phyloP scores from a whole-genome alignment of 2,797 vertebrate species.

The Cottoperca gobio region DNA sequence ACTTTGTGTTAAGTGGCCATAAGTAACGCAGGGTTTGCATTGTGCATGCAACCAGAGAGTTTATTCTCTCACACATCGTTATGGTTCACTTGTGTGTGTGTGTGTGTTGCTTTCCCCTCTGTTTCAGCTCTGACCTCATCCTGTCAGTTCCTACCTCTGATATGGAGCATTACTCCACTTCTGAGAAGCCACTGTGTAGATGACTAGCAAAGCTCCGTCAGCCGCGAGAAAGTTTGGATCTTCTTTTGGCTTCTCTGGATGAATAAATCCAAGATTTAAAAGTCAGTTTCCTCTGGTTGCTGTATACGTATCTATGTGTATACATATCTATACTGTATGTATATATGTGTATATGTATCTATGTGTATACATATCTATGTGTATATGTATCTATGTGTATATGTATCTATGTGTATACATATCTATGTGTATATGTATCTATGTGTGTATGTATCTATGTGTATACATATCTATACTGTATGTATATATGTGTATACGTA shows the following conservation, averaged over 20 bases:
- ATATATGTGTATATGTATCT: too few species aligned
- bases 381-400: too few species aligned
- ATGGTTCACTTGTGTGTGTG: slow-evolving; percentile 33
- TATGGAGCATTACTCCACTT: slow-evolving; percentile 33
- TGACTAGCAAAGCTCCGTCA: slow-evolving; percentile 20
- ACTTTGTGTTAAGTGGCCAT: slow-evolving; percentile 67
- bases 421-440: too few species aligned
- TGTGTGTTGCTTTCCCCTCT: slow-evolving; percentile 28
- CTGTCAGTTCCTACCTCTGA: slow-evolving; percentile 45
- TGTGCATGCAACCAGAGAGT: slow-evolving; percentile 47
- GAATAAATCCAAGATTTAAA: slow-evolving; percentile 7
- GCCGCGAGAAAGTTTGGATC: slow-evolving; percentile 1
- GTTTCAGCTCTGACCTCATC: slow-evolving; percentile 62
- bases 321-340: too few species aligned
- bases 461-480: too few species aligned
- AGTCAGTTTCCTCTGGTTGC: neutral
- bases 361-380: too few species aligned
- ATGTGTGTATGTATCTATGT: too few species aligned
- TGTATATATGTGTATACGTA: too few species aligned
- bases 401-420: too few species aligned
- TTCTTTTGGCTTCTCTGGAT: slow-evolving; percentile 21
- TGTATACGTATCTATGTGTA: too few species aligned
- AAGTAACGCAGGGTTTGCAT: slow-evolving; percentile 58
- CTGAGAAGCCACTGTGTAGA: slow-evolving; percentile 29
- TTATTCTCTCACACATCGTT: slow-evolving; percentile 44